Base-by-base conservation (phyloP, 2,797 vertebrate genomes). In the Eulemur coronatus region DNA sequence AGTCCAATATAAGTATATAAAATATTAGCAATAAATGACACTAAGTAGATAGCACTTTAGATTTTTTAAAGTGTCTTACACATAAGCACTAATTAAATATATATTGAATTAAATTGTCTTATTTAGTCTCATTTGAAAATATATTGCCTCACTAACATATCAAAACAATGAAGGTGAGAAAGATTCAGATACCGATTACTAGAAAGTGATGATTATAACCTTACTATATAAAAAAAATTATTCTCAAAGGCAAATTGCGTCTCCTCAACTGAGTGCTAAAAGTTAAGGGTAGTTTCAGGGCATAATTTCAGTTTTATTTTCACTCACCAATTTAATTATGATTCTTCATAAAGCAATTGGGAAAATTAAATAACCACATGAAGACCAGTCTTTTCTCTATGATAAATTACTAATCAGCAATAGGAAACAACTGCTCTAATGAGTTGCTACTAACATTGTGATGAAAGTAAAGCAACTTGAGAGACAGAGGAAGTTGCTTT, bases 281-380 rank as follows among this genome's bases (percentile, higher is more conserved):
- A 84, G 43, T 43, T 94, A 88, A 87, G n/a, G 43, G 30, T n/a
- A 85, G 69, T 30, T 46, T 95, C 33, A 79, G n/a, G 69, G 15
- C 18, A 55, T 86, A 89, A 79, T 84, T 80, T 85, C 55, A 78
- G 65, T 76, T 89, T 97, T 79, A 73, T 86, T 96, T 96, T 91
- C 72, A 89, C 55, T 87, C 35, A 61, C 14, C 69, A 57, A 96
- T 86, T 91, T 96, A 96, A 96, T 94, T 88, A 91, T 2, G 59
- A 78, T 73, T 84, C 57, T 48, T 89, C 48, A 96, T 35, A 91
- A 94, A 92, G 35, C 28, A 90, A 96, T 96, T 94, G 89, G 79
- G 79, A 92, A 94, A 96, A 88, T 91, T 94, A 92, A 95, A 93
- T 78, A 92, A 86, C 84, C 61, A 81, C 57, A 87, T 86, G 84